Evolutionary conservation across 2,888 invertebrate species (phyloP).

Genomic region (Lithophane socia): DNA sequence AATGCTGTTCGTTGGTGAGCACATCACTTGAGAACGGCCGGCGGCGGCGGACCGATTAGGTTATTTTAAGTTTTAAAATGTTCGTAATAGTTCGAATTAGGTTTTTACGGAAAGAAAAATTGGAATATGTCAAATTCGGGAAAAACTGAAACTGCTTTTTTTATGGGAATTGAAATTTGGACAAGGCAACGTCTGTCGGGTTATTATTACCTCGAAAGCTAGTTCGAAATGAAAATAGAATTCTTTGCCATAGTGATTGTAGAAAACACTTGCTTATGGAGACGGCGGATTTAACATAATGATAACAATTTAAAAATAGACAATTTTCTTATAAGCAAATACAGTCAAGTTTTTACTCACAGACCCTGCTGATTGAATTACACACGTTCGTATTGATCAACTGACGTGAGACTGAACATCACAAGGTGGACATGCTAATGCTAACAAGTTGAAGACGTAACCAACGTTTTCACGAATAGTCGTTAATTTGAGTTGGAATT

Average conservation of each 20-base stretch:
- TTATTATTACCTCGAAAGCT: background rate
- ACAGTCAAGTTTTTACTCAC: slow-evolving; percentile 18
- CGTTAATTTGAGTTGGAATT: slow-evolving; percentile 19
- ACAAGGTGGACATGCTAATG: background rate
- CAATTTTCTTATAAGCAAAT: background rate
- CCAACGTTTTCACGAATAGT: slow-evolving; percentile 29
- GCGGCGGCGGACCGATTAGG: too few relatives aligned
- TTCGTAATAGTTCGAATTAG: too few relatives aligned
- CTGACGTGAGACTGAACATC: slow-evolving; percentile 4
- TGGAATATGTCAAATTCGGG: too few relatives aligned
- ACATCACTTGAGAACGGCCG: too few relatives aligned
- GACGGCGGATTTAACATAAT: background rate
- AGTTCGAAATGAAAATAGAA: slow-evolving; percentile 1
- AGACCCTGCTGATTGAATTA: slow-evolving; percentile 13
- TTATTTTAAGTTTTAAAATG: too few relatives aligned
- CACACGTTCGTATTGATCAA: background rate
- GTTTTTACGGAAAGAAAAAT: too few relatives aligned
- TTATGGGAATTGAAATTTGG: background rate
- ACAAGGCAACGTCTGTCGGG: background rate
- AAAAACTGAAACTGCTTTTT: too few relatives aligned
- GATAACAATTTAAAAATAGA: background rate
- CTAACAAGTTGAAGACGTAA: slow-evolving; percentile 11
- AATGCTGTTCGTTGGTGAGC: too few relatives aligned
- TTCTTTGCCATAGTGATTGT: background rate
- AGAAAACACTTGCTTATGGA: background rate